These are phyloP conservation scores for Synanthedon myopaeformis DNA, from an alignment of 2,888 invertebrate genomes.

Conservation along the genomic window DNA sequence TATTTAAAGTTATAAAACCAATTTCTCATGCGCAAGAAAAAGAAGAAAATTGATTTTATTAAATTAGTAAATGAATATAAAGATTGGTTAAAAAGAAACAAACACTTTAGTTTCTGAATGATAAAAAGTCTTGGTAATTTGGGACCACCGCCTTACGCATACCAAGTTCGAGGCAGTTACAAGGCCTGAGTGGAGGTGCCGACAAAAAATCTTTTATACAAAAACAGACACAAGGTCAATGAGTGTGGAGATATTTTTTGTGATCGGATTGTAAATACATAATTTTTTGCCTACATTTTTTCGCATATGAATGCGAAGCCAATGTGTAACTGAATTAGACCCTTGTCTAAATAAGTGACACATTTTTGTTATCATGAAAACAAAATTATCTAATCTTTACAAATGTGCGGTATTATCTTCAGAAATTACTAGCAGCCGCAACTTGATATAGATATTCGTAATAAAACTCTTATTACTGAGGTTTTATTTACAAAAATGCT, in stretches of 20 bases:
- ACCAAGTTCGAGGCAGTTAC: slow-evolving; percentile 13
- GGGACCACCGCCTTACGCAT: slow-evolving; percentile 7
- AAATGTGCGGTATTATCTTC: not conserved
- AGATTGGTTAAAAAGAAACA: not conserved
- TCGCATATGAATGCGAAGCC: not conserved
- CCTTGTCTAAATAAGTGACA: not conserved
- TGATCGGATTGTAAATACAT: not conserved
- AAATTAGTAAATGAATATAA: no score
- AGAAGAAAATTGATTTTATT: no score
- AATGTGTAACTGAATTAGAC: not conserved
- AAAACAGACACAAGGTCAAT: slow-evolving; percentile 27
- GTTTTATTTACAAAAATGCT: no score
- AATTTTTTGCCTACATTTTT: not conserved
- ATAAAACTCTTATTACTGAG: no score
- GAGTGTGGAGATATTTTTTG: not conserved
- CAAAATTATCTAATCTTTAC: not conserved
- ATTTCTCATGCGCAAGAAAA: no score
- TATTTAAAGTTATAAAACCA: no score
- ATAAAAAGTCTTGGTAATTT: not conserved
- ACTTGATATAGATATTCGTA: no score
- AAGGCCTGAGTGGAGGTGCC: slow-evolving; percentile 11
- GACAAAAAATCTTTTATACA: slow-evolving; percentile 17
- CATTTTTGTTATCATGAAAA: not conserved
- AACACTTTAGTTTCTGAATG: not conserved
- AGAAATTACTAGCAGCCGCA: no score